A percentile compares a stretch with the other conserved stretches of the same genome.
Evolutionary conservation across 92 coral and sea anemone genomes (phyloP).

Genomic region (Palythoa grandis): DNA sequence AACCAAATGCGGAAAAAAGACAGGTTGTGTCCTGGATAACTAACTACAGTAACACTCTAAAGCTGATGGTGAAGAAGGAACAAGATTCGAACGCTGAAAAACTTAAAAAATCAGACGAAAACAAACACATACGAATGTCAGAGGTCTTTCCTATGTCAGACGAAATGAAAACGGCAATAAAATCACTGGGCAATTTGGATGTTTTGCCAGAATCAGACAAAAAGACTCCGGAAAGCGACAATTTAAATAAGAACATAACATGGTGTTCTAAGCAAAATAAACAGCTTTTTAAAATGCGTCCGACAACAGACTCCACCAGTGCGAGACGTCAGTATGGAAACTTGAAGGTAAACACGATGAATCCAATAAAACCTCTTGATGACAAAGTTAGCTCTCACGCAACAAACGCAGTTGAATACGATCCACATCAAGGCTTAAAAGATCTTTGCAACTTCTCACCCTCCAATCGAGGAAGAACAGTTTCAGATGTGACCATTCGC

Average conservation of each 20-base stretch:
- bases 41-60: background rate
- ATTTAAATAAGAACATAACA: background rate
- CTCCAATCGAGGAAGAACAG: background rate
- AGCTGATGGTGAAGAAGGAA: too few species aligned
- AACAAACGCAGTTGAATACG: background rate
- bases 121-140: background rate
- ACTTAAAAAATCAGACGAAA: background rate
- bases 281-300: background rate
- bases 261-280: background rate
- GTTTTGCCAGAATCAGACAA: background rate
- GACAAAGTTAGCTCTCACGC: background rate
- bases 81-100: background rate
- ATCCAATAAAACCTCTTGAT: background rate
- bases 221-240: background rate
- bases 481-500: background rate
- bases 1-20: background rate
- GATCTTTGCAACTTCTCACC: background rate
- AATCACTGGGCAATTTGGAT: constrained; percentile 25
- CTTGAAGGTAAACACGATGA: background rate
- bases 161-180: constrained; percentile 1
- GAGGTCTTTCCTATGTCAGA: constrained; percentile 32
- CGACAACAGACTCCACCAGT: background rate
- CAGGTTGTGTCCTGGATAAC: background rate
- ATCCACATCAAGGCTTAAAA: background rate
- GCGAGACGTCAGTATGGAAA: background rate